Base-by-base conservation (phyloP, 2,113 vertebrate genomes). In the Ranitomeya variabilis region DNA sequence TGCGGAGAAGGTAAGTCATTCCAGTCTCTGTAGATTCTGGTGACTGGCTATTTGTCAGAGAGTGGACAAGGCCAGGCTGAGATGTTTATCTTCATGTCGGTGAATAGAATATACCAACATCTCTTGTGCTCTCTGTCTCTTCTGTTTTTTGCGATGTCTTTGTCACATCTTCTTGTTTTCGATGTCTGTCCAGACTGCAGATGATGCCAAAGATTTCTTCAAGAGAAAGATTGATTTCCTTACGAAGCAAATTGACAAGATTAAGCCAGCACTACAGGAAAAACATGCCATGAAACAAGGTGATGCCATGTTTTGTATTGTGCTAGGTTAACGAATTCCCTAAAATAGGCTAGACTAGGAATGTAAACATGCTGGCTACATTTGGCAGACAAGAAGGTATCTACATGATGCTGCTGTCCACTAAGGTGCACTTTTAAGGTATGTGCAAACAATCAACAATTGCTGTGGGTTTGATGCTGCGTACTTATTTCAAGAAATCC, bases 201-300 rank as follows among this genome's bases (percentile, higher is more conserved):
- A 94, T 0, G 95, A 97, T 37, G 95, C 97, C 52, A 97, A 95
- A 87, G 93, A 95, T 15, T 98, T 98, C 92, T 98, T 98, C 93
- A 97, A 97, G 90, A 95, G 97, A 67, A 99, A 98, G 92, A 96
- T 98, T 80, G 97, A 98, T 74, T 98, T 98, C 83, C 95, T 98
- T 55, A 98, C 97, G 5, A 98, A 97, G 91, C 97, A 99, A 91
- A 99, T 98, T 90, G 97, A 99, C 91, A 98, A 98, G 90, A 97
- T 99, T 91, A 97, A 98, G 88, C 97, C 97, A 2, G 96, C 96
- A 6, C 94, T 99, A 55, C 97, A 98, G 89, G 97, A 99, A 91
- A 98, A 98, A 84, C 96, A 97, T 7, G 93, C 93, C 57, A 96
- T 98, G 97, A 98, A 97, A 91, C 97, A 98, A 95, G 97, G 97